A percentile compares a stretch with the other conserved stretches of the same genome.
These are phyloP conservation scores for Drosophila sproati DNA, from an alignment of 1,140 invertebrate genomes.

Conservation along the genomic window DNA sequence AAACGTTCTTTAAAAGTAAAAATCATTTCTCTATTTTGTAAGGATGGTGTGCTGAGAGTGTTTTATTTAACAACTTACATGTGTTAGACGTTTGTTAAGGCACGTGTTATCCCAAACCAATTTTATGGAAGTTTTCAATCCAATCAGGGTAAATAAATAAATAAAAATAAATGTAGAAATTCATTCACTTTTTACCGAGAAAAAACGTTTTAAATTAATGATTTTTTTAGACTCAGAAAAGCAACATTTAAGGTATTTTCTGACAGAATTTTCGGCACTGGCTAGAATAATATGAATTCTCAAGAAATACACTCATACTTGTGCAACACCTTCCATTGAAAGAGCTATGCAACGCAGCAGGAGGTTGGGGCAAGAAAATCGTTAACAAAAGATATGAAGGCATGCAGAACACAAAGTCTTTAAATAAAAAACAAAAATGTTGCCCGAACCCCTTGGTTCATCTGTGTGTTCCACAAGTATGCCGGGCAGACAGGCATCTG, in stretches of 20 bases:
- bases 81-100: no score
- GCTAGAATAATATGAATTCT: background rate
- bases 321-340: background rate
- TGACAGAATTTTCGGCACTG: background rate
- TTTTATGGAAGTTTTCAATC: no score
- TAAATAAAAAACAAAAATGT: background rate
- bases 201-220: no score
- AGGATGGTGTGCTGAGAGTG: no score
- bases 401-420: background rate
- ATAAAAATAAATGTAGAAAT: no score
- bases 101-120: no score
- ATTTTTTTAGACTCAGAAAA: background rate
- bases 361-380: background rate
- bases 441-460: no score
- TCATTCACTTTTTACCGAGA: no score
- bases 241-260: background rate
- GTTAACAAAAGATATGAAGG: background rate
- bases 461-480: background rate
- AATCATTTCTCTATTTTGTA: no score
- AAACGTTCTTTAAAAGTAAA: no score
- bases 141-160: no score
- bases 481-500: slow-evolving; percentile 7
- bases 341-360: no score
- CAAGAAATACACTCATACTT: background rate
- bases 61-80: background rate